A percentile compares a stretch with the other conserved stretches of the same genome.
Evolutionary conservation across 2,113 vertebrate species (phyloP).

Genomic region (Callospermophilus lateralis): DNA sequence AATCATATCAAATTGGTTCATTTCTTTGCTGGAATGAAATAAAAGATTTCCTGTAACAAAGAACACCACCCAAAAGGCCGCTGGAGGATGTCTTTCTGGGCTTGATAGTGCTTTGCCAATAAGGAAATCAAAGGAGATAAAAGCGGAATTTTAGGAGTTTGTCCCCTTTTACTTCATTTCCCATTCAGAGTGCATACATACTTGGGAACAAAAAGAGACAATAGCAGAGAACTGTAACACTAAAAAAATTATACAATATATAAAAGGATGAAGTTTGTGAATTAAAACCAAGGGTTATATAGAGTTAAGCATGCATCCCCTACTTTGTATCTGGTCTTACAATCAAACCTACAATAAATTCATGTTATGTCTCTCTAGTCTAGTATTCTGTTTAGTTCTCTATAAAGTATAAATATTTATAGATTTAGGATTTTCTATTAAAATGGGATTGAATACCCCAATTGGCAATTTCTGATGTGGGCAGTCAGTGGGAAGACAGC

Average conservation of each 20-base stretch:
- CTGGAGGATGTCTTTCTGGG: constrained; percentile 77
- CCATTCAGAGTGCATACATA: constrained; percentile 51
- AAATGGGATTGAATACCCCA: neutral
- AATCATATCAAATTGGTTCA: constrained; percentile 83
- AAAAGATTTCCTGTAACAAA: constrained; percentile 85
- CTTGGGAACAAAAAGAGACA: constrained; percentile 69
- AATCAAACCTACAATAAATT: neutral
- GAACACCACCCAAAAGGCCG: constrained; percentile 82
- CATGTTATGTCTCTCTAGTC: neutral
- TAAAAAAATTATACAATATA: constrained; percentile 25
- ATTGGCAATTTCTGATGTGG: neutral
- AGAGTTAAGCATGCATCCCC: constrained; percentile 34
- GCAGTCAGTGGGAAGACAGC: neutral
- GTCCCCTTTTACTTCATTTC: constrained; percentile 76
- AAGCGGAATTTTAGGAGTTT: constrained; percentile 77
- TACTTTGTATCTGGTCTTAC: neutral
- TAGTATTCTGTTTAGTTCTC: constrained; percentile 19
- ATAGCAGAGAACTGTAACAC: constrained; percentile 1
- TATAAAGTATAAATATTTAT: neutral
- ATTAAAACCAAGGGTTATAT: neutral
- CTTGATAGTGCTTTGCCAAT: constrained; percentile 78
- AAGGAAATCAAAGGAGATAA: constrained; percentile 82
- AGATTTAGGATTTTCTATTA: neutral
- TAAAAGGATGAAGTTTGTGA: constrained; percentile 27
- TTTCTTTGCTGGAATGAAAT: constrained; percentile 86